These are phyloP conservation scores for Lepilemur ruficaudatus DNA, from an alignment of 2,797 vertebrate genomes.

Conservation along the genomic window DNA sequence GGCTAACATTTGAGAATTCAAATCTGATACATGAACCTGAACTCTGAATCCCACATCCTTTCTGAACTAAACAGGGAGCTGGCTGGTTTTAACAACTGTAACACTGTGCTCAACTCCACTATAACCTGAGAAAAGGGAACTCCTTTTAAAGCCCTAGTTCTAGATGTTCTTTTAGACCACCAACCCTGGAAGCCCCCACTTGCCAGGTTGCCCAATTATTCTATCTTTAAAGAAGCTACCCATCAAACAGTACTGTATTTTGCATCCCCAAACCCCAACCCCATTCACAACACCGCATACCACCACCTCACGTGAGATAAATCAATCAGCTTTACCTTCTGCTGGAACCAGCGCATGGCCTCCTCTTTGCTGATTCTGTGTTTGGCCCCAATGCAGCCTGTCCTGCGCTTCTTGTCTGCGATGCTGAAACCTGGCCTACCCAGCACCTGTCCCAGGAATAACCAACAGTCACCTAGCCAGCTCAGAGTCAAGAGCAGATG, in stretches of 20 bases:
- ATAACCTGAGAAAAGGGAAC: neutral
- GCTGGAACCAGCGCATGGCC: conserved; percentile 99
- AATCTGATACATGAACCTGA: neutral
- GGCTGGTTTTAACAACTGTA: neutral
- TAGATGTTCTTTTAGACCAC: neutral
- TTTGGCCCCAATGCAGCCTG: conserved; percentile 95
- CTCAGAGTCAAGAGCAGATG: neutral
- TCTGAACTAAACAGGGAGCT: neutral
- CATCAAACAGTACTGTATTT: neutral
- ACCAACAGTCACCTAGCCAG: conserved; percentile 66
- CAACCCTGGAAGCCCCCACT: neutral
- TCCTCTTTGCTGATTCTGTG: conserved; percentile 99
- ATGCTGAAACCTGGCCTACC: conserved; percentile 99
- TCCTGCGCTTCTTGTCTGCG: conserved; percentile 97
- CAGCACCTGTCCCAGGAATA: conserved; percentile 90
- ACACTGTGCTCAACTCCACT: neutral
- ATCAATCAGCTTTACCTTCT: conserved; percentile 88
- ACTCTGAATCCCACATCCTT: neutral
- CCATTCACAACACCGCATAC: neutral
- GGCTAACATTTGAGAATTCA: neutral
- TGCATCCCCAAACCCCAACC: neutral
- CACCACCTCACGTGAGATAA: neutral
- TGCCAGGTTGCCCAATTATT: neutral
- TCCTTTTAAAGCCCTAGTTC: neutral
- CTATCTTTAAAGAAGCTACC: neutral